Percentiles rank a stretch among this genome's conserved stretches.
Conservation (phyloP, 64 coral and sea anemone species). For the Montipora sp. region DNA sequence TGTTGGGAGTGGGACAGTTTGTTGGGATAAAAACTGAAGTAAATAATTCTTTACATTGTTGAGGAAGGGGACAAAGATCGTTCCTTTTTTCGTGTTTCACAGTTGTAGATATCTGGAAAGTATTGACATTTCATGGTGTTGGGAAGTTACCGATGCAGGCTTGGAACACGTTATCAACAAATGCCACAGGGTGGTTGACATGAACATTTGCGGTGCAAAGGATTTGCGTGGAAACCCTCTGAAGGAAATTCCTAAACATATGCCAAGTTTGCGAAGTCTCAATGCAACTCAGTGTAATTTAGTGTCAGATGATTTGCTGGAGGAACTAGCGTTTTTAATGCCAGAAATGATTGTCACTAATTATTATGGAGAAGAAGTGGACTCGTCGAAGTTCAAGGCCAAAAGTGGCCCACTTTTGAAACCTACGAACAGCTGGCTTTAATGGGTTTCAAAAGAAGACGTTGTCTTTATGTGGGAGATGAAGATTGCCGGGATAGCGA, state of each 20-base stretch:
- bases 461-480: not conserved
- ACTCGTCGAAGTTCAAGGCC: constrained; percentile 5
- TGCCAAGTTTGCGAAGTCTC: constrained; percentile 71
- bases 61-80: too few species aligned
- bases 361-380: constrained; percentile 85
- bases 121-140: constrained; percentile 96
- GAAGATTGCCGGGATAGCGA: too few species aligned
- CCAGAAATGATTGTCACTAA: constrained; percentile 61
- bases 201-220: constrained; percentile 72
- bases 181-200: constrained; percentile 59
- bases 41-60: too few species aligned
- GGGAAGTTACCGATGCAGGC: constrained; percentile 86
- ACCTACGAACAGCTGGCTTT: not conserved
- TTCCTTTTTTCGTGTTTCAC: constrained; percentile 25
- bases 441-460: not conserved
- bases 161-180: constrained; percentile 57
- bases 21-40: too few species aligned
- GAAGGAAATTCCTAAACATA: constrained; percentile 26
- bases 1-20: too few species aligned
- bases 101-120: constrained; percentile 80
- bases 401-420: not conserved
- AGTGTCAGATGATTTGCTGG: constrained; percentile 80
- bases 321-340: constrained; percentile 72
- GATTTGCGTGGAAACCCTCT: constrained; percentile 74
- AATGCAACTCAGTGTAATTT: constrained; percentile 91